Base-by-base conservation (phyloP, 2,113 vertebrate species). In the Xiphophorus maculatus region DNA sequence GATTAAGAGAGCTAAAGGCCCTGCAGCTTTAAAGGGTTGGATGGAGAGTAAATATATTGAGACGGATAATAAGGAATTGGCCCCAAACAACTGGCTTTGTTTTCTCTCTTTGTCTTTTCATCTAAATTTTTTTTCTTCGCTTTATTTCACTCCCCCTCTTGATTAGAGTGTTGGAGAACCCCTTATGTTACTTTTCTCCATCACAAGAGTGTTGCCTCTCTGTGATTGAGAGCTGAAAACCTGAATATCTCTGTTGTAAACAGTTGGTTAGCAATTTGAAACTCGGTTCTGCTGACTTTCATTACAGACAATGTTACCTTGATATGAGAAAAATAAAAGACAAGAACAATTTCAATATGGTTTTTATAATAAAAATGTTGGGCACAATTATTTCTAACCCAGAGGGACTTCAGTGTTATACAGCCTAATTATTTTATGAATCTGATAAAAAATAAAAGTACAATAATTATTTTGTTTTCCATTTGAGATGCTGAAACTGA, bases 1-100 rank as follows among this genome's bases (percentile, higher is more conserved):
- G 93, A 93, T 92, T 91, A 88, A 91, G 91, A 89, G 74, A 85
- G 88, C 88, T 82, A 85, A 85, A 92, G 89, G 81, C 87, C 85
- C 90, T 84, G 74, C 79, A 87, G 91, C 87, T 84, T 91, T 89
- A 84, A 91, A 90, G 51, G 74, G 76, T 88, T 71, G 79, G 81
- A 86, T 85, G 73, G 64, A 88, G 69, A 90, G 90, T 92, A 92
- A 94, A 91, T 94, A 90, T 88, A 91, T 54, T 1, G 58, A 77
- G 66, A 73, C 35, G 84, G 77, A 87, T 91, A 90, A 94, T 93
- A 92, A 93, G 84, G 72, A 77, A 89, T 84, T 85, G 81, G 58
- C 84, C 71, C 79, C 88, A 84, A 77, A 84, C 44, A 63, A 88
- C 73, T 76, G 44, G 77, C 74, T 54, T 80, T 44, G 62, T 75